Base-by-base conservation (phyloP, 1,140 invertebrate species). In the Drosophila navojoa region DNA sequence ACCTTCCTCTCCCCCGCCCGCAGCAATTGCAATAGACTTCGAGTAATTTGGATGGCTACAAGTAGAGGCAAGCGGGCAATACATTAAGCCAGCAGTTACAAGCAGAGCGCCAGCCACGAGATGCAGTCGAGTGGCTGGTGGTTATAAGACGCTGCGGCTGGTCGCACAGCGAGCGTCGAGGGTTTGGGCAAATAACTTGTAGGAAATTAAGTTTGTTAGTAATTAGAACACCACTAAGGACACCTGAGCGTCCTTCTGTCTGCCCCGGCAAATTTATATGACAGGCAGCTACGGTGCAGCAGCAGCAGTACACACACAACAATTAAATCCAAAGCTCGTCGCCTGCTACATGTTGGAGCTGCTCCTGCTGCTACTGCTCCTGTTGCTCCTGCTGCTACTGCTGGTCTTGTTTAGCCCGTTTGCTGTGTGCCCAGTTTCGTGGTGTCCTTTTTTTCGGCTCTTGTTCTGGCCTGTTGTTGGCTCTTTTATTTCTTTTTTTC, bases 161-260 rank as follows among this genome's bases (percentile, higher is more conserved):
- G 32, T 15, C 25, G 15, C 13, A 52, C 11, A 32, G 59, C 16
- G 16, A 25, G 22, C 59, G 53, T 59, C 9, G 70, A 61, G 32
- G 47, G 71, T 32, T 72, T 68, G 77, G 67, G 69, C 76, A 89
- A 89, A 87, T 87, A 87, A 89, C 84, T 87, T 89, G 85, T 76
- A 89, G 85, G 70, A 89, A 89, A 89, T 89, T 90, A 90, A 89
- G 80, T 89, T 89, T 89, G 85, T 89, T 89, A 85, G 86, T 85
- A 90, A 89, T 89, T 89, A 89, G 85, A 89, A 90, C 77, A 89
- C 84, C 84, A 89, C 84, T 89, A 89, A 89, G 84, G 80, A 89
- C 85, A 89, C 84, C 84, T 89, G 84, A 89, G 84, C 74, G 71
- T 78, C 66, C 69, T 58, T 60, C 71, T 63, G 63, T 67, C 32